Evolutionary conservation across 2,888 invertebrate species (phyloP).

Genomic region (Callyntrura guangdongensis): DNA sequence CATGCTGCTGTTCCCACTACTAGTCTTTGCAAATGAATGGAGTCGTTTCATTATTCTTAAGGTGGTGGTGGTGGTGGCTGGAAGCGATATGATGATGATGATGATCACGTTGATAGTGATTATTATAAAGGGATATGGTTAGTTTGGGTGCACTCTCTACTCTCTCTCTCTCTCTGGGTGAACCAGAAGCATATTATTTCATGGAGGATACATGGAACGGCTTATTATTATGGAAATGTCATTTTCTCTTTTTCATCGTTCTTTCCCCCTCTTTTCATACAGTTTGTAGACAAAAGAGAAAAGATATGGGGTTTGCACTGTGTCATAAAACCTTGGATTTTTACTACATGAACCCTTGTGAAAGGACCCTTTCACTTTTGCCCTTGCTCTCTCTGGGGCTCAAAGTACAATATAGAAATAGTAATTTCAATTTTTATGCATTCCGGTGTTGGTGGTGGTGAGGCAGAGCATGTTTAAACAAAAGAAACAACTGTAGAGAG

Average conservation of each 20-base stretch:
- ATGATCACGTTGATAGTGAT: not conserved
- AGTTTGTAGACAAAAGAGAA: not conserved
- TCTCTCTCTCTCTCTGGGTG: slow-evolving; percentile 24
- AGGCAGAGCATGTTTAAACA: slow-evolving; percentile 3
- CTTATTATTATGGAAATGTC: slow-evolving; percentile 32
- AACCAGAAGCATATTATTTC: slow-evolving; percentile 42
- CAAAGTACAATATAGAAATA: not conserved
- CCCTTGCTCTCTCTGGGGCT: not conserved
- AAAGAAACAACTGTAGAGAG: too few species aligned
- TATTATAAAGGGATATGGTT: too few species aligned
- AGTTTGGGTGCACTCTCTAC: too few species aligned
- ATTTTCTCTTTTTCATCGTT: slow-evolving; percentile 25
- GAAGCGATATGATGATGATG: too few species aligned
- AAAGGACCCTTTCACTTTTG: slow-evolving; percentile 52
- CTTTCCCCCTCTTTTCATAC: not conserved
- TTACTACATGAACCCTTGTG: slow-evolving; percentile 16
- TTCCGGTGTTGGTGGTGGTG: too few species aligned
- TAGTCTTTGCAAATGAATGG: slow-evolving; percentile 34
- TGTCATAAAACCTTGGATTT: slow-evolving; percentile 41
- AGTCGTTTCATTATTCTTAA: slow-evolving; percentile 6
- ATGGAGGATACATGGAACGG: not conserved
- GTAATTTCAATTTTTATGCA: not conserved
- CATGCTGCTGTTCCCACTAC: too few species aligned
- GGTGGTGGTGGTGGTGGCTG: not conserved
- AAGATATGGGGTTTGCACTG: slow-evolving; percentile 13